These are phyloP conservation scores for Panurus biarmicus DNA, from an alignment of 2,113 vertebrate species.

Conservation along the genomic window DNA sequence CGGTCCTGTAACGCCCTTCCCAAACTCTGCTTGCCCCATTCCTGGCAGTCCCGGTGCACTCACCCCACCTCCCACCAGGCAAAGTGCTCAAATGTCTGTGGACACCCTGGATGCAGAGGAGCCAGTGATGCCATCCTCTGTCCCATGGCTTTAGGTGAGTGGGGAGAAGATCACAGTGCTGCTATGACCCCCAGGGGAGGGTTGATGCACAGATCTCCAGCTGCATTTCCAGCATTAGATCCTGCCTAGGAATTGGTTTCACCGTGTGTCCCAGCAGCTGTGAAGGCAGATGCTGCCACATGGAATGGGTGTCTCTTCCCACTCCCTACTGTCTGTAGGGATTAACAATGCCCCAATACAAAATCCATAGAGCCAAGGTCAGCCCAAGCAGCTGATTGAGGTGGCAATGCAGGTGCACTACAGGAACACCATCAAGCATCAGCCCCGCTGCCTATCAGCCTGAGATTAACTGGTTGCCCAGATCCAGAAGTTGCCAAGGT, in stretches of 20 bases:
- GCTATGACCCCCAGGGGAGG: rapidly evolving
- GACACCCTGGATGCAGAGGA: background rate
- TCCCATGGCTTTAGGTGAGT: rapidly evolving
- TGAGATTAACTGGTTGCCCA: constrained; percentile 31
- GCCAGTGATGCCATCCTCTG: too few relatives aligned
- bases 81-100: rapidly evolving
- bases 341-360: background rate
- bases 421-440: background rate
- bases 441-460: background rate
- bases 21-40: background rate
- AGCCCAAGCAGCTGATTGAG: constrained; percentile 16
- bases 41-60: too few relatives aligned
- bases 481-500: background rate
- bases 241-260: background rate
- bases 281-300: background rate
- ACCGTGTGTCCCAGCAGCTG: rapidly evolving
- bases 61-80: background rate
- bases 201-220: background rate
- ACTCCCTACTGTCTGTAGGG: background rate
- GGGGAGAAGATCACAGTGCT: rapidly evolving
- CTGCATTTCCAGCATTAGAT: background rate
- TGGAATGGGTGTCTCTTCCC: background rate
- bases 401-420: background rate
- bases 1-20: background rate
- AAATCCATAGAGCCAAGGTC: background rate